Evolutionary conservation across 2,113 vertebrate species (phyloP), one percentile per base, ranked within the genome.

Genomic region (Proterorhinus semilunaris): DNA sequence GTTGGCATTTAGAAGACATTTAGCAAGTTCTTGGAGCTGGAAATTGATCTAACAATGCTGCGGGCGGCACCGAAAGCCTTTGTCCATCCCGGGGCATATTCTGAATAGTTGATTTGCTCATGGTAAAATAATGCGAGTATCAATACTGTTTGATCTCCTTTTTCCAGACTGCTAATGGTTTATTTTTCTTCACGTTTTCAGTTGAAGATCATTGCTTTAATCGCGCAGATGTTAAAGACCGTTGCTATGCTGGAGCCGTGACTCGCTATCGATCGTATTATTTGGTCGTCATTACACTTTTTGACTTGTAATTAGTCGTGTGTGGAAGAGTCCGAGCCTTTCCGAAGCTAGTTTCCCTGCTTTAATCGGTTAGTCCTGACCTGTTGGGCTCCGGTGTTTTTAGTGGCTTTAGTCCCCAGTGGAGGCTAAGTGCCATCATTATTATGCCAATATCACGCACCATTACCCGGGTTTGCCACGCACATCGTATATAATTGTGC

Each of bases 391-490:
- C 27, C 36, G 13, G 27, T 58, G 27, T 6, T 21, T 58, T 58
- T 42, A 58, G 21, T 58, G 55, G 55, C 55, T 61, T 16, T 61
- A 44, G 42, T 61, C 44, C n/a, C 44, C 58, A 44, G 42, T 16
- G 57, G 21, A 27, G 54, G 10, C 10, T 5, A 27, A 16, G 10
- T 21, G 27, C 54, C 42, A 61, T 45, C 36, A 61, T 61, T 61
- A 61, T 61, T 61, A 61, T 44, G 58, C 58, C 58, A 61, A 44
- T 61, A 61, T n/a, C 58, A 61, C 8, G 58, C 58, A 61, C 43
- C 58, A 45, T 61, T 61, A 44, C 42, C 58, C 58, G 1, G 13
- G 7, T 43, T n/a, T 45, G 42, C 16, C 58, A 61, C 44, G 58
- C 58, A 61, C 13, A 45, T 61, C 21, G 3, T 45, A n/a, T 45